Conservation (phyloP, 2,113 vertebrate species). For the Delphinus delphis region DNA sequence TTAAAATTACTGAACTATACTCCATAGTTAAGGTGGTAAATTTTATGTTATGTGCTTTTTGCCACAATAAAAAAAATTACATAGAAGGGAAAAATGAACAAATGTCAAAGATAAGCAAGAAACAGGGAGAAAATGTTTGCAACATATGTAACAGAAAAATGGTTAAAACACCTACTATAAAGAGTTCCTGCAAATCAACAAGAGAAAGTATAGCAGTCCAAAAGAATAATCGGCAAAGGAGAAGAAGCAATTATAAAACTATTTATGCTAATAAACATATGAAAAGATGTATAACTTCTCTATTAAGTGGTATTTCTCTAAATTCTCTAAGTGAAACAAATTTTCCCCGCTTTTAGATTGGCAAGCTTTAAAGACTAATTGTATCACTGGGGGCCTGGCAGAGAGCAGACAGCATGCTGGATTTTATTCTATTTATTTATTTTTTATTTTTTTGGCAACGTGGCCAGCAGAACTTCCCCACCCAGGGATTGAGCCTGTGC, state of each 20-base stretch:
- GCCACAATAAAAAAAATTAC: neutral
- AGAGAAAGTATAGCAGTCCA: neutral
- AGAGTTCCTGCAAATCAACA: neutral
- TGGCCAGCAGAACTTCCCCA: neutral
- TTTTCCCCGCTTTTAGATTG: neutral
- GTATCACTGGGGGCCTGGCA: neutral
- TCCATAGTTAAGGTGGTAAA: neutral
- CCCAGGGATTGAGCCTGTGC: fast-evolving
- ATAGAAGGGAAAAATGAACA: neutral
- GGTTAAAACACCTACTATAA: neutral
- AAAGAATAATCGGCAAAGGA: neutral
- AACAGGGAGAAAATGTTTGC: neutral
- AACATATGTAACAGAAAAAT: neutral
- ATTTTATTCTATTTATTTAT: neutral
- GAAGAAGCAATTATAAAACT: neutral
- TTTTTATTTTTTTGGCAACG: neutral
- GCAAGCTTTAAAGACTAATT: neutral
- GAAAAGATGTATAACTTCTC: neutral
- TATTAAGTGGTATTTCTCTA: neutral
- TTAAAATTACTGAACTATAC: neutral
- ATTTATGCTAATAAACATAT: neutral
- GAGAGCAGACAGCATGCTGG: neutral
- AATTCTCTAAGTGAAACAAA: neutral
- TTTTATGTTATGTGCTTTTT: neutral
- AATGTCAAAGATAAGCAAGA: neutral